Evolutionary conservation across 2,888 invertebrate genomes (phyloP), one percentile per base, ranked within the genome.

Genomic region (Leptinotarsa juncta): DNA sequence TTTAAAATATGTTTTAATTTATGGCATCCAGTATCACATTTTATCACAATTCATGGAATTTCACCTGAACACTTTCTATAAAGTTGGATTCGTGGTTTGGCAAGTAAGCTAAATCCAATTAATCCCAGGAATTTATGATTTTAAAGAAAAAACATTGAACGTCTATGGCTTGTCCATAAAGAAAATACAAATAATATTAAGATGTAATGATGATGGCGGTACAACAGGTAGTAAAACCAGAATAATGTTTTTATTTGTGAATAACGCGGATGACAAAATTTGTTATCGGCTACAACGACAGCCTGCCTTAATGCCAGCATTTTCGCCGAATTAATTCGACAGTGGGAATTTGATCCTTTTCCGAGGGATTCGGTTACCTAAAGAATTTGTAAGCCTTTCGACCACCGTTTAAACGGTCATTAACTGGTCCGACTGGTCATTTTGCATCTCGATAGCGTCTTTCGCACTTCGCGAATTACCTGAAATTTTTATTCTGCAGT

Each of bases 311-410:
- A 69, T 67, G 73, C 50, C 67, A 71, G 75, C 71, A 77, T 80
- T 78, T 78, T 80, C 79, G 78, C 75, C 71, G 78, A 80, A 80
- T 82, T 82, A 80, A 80, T 77, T 78, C 80, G 79, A 79, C 80
- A 76, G 81, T 53, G 71, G 80, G 76, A 79, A 81, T 81, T 79
- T 78, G 80, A 81, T 78, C 78, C 79, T 75, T 75, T 72, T 73
- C 68, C 57, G 67, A 76, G 72, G 72, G 78, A 80, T 80, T 79
- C 70, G 74, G 80, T 81, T 81, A 80, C 81, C 70, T 70, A 73
- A 79, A 77, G 71, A 65, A 76, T 73, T 65, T 76, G 70, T 76
- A 75, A 76, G 68, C 74, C 74, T 72, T 75, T 75, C 65, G 73
- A 73, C 76, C 76, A 78, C 76, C 76, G 76, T 73, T 69, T 73